These are phyloP conservation scores for Habroteleia sp. DNA, from an alignment of 2,888 invertebrate species.

Conservation along the genomic window DNA sequence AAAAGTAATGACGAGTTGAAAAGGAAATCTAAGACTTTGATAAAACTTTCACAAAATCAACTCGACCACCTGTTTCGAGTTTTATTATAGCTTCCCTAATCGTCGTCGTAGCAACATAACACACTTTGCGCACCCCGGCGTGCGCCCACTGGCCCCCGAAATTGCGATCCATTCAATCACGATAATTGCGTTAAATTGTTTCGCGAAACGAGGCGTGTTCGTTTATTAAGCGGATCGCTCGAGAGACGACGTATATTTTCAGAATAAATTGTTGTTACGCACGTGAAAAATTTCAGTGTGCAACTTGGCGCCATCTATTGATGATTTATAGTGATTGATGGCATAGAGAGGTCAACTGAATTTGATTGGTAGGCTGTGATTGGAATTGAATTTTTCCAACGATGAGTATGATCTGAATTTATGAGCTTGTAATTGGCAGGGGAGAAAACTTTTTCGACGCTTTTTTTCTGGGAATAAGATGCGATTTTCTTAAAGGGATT, in stretches of 20 bases:
- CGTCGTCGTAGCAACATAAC: constrained; percentile 60
- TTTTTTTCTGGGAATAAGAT: not conserved
- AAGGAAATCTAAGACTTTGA: not conserved
- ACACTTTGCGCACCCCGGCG: constrained; percentile 51
- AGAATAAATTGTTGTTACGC: constrained; percentile 66
- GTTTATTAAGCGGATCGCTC: constrained; percentile 64
- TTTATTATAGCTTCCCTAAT: constrained; percentile 66
- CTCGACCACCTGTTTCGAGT: constrained; percentile 68
- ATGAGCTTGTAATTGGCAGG: constrained; percentile 33
- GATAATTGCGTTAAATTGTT: constrained; percentile 71
- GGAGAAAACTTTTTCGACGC: not conserved
- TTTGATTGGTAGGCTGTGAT: constrained; percentile 31
- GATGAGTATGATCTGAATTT: constrained; percentile 21
- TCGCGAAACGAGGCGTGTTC: constrained; percentile 66
- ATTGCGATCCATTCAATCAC: constrained; percentile 65
- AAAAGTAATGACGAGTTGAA: not conserved
- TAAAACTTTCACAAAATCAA: constrained; percentile 12
- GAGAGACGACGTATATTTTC: constrained; percentile 63
- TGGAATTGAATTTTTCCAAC: constrained; percentile 36
- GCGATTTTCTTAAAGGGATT: not conserved
- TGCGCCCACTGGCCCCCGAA: constrained; percentile 47
- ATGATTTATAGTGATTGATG: constrained; percentile 46
- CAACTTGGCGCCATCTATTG: constrained; percentile 19
- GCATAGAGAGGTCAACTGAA: constrained; percentile 31
- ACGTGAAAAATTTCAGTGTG: constrained; percentile 14